Evolutionary conservation across 2,797 vertebrate species (phyloP).

Genomic region (Hapalemur alaotrensis): DNA sequence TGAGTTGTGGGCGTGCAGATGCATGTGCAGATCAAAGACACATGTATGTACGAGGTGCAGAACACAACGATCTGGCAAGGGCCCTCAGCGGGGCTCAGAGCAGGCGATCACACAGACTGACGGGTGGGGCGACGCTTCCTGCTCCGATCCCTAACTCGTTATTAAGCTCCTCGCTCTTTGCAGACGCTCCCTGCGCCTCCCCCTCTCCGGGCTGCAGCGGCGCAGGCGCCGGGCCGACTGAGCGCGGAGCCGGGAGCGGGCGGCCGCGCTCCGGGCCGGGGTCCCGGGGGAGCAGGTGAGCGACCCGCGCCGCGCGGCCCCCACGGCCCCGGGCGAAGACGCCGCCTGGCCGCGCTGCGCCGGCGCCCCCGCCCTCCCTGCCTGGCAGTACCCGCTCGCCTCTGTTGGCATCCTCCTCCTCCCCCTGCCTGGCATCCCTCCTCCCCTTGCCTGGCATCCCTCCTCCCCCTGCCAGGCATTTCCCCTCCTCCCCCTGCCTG

Average conservation of each 20-base stretch:
- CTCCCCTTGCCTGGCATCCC: not conserved
- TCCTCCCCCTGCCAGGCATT: not conserved
- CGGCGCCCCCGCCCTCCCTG: conserved; percentile 26
- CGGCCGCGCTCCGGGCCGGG: not conserved
- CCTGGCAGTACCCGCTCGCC: conserved; percentile 47
- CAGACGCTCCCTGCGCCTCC: conserved; percentile 78
- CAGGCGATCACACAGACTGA: not conserved
- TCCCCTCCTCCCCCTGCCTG: not conserved
- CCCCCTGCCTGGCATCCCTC: not conserved
- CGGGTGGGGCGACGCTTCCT: not conserved
- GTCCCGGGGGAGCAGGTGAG: conserved; percentile 75
- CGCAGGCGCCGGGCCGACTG: conserved; percentile 62
- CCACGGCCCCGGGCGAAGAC: conserved; percentile 46
- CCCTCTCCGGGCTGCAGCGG: conserved; percentile 62
- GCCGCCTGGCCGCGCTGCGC: conserved; percentile 48
- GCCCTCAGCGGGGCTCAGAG: not conserved
- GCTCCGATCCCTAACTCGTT: conserved; percentile 72
- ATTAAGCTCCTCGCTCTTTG: conserved; percentile 69
- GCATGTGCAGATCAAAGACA: not conserved
- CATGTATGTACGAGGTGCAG: not conserved
- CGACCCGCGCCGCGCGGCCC: conserved; percentile 52
- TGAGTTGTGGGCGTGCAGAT: not conserved
- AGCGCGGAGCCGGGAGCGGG: conserved; percentile 39
- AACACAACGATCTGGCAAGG: not conserved
- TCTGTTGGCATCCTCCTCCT: conserved; percentile 41